Evolutionary conservation across 2,888 invertebrate genomes (phyloP).

Genomic region (Lasioglossum figueresi): DNA sequence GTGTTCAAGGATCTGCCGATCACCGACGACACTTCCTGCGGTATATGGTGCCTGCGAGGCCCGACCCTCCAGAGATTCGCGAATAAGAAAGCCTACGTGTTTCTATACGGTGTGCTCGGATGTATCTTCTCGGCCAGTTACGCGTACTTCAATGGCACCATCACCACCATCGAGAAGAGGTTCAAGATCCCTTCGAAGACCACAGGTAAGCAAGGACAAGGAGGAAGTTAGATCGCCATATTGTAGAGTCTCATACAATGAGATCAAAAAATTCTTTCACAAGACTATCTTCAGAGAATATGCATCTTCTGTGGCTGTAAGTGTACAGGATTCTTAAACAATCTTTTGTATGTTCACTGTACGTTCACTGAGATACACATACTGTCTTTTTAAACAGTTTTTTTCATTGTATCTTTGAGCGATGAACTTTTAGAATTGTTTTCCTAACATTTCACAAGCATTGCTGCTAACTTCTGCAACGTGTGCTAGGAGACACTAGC

Average conservation of each 20-base stretch:
- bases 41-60: conserved; percentile 87
- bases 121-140: conserved; percentile 89
- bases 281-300: background rate
- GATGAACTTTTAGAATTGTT: background rate
- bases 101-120: conserved; percentile 88
- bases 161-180: conserved; percentile 90
- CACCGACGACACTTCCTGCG: conserved; percentile 88
- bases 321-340: background rate
- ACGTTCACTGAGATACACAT: too few relatives aligned
- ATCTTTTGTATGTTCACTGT: too few relatives aligned
- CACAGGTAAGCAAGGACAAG: conserved; percentile 85
- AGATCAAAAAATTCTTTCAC: background rate
- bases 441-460: background rate
- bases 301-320: background rate
- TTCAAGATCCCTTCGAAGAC: conserved; percentile 90
- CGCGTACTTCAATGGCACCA: conserved; percentile 90
- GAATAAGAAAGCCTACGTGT: conserved; percentile 86
- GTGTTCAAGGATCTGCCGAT: conserved; percentile 85
- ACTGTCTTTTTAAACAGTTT: background rate
- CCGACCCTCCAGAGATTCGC: conserved; percentile 87
- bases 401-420: background rate
- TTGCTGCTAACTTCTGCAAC: background rate
- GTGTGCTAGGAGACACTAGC: too few relatives aligned
- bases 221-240: background rate
- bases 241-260: background rate